Percentiles rank a stretch among this genome's conserved stretches.
phyloP scores from a whole-genome alignment of 2,888 invertebrate genomes.

The Sicus ferrugineus region DNA sequence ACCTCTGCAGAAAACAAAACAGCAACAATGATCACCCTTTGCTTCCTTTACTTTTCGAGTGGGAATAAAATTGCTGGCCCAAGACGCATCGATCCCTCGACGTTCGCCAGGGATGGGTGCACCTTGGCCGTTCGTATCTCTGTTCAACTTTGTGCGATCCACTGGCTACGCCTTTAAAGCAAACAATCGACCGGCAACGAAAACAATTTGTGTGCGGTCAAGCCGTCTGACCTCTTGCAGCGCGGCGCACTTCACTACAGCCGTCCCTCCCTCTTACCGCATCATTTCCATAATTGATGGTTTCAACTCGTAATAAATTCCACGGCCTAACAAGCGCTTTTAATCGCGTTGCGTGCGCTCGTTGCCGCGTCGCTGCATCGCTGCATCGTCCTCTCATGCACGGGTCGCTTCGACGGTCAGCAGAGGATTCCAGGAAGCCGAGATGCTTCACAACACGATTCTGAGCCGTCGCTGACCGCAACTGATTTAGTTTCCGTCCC shows the following conservation, averaged over 20 bases:
- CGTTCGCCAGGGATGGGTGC: neutral
- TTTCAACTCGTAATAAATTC: slow-evolving; percentile 27
- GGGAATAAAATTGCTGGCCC: neutral
- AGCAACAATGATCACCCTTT: neutral
- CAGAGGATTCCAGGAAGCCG: too few species aligned
- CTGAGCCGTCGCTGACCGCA: too few species aligned
- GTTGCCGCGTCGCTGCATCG: neutral
- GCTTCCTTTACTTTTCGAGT: too few species aligned
- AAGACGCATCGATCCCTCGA: neutral
- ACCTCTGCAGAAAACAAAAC: neutral
- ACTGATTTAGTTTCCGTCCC: neutral
- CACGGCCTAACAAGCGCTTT: neutral
- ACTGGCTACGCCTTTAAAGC: slow-evolving; percentile 11
- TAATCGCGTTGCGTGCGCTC: too few species aligned
- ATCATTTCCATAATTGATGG: slow-evolving; percentile 27
- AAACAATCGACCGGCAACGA: slow-evolving; percentile 17
- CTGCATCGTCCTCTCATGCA: neutral
- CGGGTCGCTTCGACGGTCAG: neutral
- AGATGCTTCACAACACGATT: too few species aligned
- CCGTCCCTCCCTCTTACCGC: neutral
- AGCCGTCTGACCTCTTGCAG: neutral
- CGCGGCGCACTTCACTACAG: too few species aligned
- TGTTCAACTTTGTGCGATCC: slow-evolving; percentile 6
- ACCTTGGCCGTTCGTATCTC: neutral
- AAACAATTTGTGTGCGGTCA: slow-evolving; percentile 27